These are phyloP conservation scores for Pteruthius melanotis DNA, from an alignment of 2,113 vertebrate genomes.

Conservation along the genomic window DNA sequence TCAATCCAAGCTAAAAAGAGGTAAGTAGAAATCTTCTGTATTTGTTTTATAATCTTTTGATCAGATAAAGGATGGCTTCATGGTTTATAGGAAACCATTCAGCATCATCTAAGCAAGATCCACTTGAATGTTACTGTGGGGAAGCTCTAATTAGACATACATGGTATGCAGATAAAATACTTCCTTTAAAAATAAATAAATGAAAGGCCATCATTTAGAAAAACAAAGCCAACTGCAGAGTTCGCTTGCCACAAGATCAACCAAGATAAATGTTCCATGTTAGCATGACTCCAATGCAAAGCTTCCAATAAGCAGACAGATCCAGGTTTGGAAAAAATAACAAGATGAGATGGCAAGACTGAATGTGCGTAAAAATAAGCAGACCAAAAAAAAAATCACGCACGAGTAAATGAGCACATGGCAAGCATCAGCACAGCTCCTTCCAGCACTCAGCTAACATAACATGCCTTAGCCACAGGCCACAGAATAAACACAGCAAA, in stretches of 20 bases:
- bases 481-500: constrained; percentile 54
- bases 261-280: neutral
- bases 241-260: neutral
- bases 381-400: neutral
- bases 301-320: neutral
- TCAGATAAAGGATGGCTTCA: neutral
- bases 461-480: constrained; percentile 39
- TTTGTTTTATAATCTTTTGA: neutral
- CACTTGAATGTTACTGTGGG: neutral
- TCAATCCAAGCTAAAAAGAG: neutral
- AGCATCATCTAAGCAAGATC: neutral
- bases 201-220: neutral
- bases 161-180: neutral
- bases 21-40: neutral
- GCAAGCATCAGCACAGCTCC: constrained; percentile 13
- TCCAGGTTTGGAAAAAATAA: neutral
- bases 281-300: neutral
- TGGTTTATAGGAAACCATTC: neutral
- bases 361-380: neutral
- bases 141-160: neutral
- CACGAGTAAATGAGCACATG: neutral
- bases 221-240: neutral
- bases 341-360: neutral
- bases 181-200: neutral
- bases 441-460: constrained; percentile 25